Evolutionary conservation across 1,140 invertebrate species (phyloP), one percentile per base, ranked within the genome.

Genomic region (Bradysia coprophila): DNA sequence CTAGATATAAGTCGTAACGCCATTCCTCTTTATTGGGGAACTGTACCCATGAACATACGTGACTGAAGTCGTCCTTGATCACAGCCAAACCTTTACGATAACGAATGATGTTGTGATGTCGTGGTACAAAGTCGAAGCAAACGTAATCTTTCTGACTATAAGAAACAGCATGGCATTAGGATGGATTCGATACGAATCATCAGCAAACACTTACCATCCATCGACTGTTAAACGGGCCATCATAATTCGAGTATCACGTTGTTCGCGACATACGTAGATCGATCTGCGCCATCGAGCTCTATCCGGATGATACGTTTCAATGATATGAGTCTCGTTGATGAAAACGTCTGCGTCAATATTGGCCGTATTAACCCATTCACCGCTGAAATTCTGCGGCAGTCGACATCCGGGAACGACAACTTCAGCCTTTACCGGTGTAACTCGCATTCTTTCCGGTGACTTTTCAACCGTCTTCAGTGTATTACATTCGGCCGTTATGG

Each of bases 241-340:
- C 77, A 98, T 90, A 31, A 88, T 79, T 47, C 91, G 69, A 21
- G 77, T 78, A 50, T 86, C 83, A 56, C 88, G 66, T 59, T 84
- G 73, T 66, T 96, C 85, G 43, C 83, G 76, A 60, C 93, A 97
- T n/a, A 93, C 80, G 60, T 94, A 97, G 56, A 91, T 87, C 2
- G 89, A 92, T 50, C 78, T 74, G 46, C 90, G 72, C 52, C 78
- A 92, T 51, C 88, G 69, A 0, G 83, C 82, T 49, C 80, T 78
- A 62, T 97, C 92, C 0, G 92, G 90, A 63, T 88, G 85, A 63
- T 81, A 90, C 16, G 87, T 89, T 68, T 94, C 89, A 53, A 93
- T 80, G 24, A 98, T 93, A 54, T 96, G 91, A 0, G 94, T 97
- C 51, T 90, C 82, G 62, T 97, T 97, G 34, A 98, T 92, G 13